Conservation (phyloP, 2,113 vertebrate genomes). For the Bujurquina vittata region DNA sequence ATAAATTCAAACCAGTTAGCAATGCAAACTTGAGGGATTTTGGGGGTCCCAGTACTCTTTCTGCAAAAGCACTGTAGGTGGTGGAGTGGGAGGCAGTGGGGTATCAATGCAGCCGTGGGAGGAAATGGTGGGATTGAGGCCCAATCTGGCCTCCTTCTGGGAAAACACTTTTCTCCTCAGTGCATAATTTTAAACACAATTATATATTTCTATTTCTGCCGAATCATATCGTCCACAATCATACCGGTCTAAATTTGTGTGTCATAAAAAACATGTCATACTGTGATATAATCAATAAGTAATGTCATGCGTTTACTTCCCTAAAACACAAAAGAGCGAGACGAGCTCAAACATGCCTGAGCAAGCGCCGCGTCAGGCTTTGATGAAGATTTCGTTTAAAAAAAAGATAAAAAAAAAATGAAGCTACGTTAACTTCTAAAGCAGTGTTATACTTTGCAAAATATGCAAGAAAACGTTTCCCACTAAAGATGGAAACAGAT, state of each 20-base stretch:
- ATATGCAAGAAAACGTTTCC: not conserved
- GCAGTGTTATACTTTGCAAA: too few species aligned
- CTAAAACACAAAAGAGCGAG: not conserved
- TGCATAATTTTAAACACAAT: not conserved
- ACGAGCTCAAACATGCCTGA: not conserved
- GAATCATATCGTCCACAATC: too few species aligned
- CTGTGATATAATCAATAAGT: too few species aligned
- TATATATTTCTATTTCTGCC: too few species aligned
- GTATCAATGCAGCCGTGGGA: not conserved
- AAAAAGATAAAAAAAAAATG: not conserved
- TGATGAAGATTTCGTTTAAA: accelerated
- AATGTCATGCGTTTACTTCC: too few species aligned
- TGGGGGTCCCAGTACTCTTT: not conserved
- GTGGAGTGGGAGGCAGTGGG: not conserved
- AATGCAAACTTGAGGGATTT: not conserved
- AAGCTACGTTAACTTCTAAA: too few species aligned
- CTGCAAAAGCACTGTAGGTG: not conserved
- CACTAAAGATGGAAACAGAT: not conserved
- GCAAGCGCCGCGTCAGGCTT: accelerated
- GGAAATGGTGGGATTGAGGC: too few species aligned
- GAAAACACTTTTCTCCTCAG: not conserved
- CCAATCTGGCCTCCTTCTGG: too few species aligned
- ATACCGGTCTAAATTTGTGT: too few species aligned
- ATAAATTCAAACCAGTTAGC: not conserved
- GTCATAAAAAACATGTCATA: not conserved